A percentile compares a stretch with the other conserved stretches of the same genome.
phyloP scores from a whole-genome alignment of 2,888 invertebrate species.

The Luffia ferchaultella region DNA sequence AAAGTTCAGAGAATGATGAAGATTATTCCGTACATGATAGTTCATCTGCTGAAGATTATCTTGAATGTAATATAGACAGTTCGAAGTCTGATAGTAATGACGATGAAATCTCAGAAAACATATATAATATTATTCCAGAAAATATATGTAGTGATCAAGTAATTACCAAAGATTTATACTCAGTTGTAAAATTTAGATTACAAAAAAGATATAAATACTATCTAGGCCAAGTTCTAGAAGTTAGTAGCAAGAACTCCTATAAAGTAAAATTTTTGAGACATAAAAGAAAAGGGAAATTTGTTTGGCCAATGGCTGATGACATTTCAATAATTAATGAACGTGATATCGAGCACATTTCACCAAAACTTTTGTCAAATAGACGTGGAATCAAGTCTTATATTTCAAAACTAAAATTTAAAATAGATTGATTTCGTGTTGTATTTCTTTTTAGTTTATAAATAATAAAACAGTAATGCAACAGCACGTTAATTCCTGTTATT shows the following conservation, averaged over 20 bases:
- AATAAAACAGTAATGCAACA: too few relatives aligned
- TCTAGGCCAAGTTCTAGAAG: not conserved
- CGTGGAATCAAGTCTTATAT: not conserved
- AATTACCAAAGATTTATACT: not conserved
- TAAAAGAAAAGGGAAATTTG: not conserved
- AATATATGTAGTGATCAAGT: not conserved
- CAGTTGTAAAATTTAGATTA: not conserved
- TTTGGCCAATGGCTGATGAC: not conserved
- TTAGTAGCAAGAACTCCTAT: not conserved
- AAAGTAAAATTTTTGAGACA: not conserved
- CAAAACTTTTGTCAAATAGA: not conserved
- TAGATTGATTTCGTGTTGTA: too few relatives aligned
- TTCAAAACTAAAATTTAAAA: not conserved
- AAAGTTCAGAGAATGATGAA: too few relatives aligned
- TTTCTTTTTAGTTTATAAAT: too few relatives aligned
- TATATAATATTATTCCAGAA: not conserved
- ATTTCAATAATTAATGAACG: not conserved
- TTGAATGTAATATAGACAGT: too few relatives aligned
- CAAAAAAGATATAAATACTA: not conserved
- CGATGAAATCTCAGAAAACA: too few relatives aligned
- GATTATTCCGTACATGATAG: too few relatives aligned
- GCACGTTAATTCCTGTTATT: too few relatives aligned
- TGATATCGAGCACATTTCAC: not conserved
- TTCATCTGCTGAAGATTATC: too few relatives aligned
- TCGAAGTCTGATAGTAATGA: slow-evolving; percentile 3